A percentile compares a stretch with the other conserved stretches of the same genome.
Evolutionary conservation across 2,113 vertebrate genomes (phyloP).

Genomic region (Ophiodon elongatus): DNA sequence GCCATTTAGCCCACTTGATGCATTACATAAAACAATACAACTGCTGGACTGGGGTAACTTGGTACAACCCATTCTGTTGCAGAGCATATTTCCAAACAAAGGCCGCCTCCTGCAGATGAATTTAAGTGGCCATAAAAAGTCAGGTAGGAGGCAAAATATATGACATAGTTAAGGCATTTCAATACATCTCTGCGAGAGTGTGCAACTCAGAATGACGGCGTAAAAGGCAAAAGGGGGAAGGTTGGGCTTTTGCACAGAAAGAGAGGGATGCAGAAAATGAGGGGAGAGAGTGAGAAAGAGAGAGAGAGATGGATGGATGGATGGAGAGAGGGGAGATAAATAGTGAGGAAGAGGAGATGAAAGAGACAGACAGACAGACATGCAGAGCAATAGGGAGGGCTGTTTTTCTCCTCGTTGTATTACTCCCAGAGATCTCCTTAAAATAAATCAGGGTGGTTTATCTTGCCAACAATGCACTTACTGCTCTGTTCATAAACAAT

Average conservation of each 20-base stretch:
- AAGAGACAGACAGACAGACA: constrained; percentile 16
- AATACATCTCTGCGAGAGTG: constrained; percentile 9
- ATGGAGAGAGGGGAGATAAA: neutral
- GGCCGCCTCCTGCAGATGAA: constrained; percentile 31
- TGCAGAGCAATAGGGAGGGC: constrained; percentile 19
- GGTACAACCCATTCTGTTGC: constrained; percentile 27
- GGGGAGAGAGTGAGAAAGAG: neutral
- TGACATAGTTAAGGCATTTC: constrained; percentile 23
- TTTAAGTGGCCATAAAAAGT: constrained; percentile 59
- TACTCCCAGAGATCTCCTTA: constrained; percentile 49
- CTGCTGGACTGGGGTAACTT: constrained; percentile 26
- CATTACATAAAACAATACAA: constrained; percentile 52
- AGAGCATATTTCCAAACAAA: constrained; percentile 50
- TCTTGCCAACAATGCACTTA: constrained; percentile 83
- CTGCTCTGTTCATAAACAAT: constrained; percentile 78
- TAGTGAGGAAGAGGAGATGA: constrained; percentile 1
- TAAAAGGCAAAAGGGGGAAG: neutral
- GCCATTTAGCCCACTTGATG: constrained; percentile 7
- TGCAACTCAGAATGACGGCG: constrained; percentile 9
- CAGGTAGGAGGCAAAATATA: constrained; percentile 51
- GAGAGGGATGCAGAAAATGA: neutral
- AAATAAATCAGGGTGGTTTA: constrained; percentile 72
- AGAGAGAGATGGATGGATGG: neutral
- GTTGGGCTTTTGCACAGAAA: neutral
- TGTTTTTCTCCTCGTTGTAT: constrained; percentile 29